phyloP scores from a whole-genome alignment of 2,113 vertebrate genomes.

The Balaeniceps rex region DNA sequence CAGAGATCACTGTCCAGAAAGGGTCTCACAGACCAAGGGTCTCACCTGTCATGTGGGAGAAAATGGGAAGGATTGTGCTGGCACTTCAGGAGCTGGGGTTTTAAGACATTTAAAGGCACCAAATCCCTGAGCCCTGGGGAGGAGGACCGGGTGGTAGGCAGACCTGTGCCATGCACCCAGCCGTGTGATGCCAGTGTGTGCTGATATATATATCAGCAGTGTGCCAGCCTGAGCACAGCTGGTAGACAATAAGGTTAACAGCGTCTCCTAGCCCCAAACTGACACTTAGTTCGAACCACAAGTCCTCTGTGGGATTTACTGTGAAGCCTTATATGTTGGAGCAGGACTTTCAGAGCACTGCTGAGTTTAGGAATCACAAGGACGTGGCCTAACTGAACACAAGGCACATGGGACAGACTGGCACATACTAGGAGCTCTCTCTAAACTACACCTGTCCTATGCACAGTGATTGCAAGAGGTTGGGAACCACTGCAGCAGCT shows the following conservation, averaged over 20 bases:
- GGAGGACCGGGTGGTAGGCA: background rate
- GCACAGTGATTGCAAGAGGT: background rate
- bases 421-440: background rate
- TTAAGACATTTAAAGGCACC: background rate
- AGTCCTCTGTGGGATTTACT: too few relatives aligned
- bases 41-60: background rate
- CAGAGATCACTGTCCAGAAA: background rate
- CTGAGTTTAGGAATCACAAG: background rate
- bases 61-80: background rate
- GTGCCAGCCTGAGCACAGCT: background rate
- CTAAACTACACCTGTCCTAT: background rate
- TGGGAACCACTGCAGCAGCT: background rate
- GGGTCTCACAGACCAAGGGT: background rate
- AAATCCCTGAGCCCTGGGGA: background rate
- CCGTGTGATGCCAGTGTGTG: background rate
- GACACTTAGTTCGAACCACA: background rate
- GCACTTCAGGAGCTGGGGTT: background rate
- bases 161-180: accelerated
- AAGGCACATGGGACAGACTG: background rate
- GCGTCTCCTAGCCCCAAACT: background rate
- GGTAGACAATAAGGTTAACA: too few relatives aligned
- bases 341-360: background rate
- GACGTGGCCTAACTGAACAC: background rate
- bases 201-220: background rate
- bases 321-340: background rate